These are phyloP conservation scores for Sarcophaga bullata DNA, from an alignment of 1,140 invertebrate species.

Conservation along the genomic window DNA sequence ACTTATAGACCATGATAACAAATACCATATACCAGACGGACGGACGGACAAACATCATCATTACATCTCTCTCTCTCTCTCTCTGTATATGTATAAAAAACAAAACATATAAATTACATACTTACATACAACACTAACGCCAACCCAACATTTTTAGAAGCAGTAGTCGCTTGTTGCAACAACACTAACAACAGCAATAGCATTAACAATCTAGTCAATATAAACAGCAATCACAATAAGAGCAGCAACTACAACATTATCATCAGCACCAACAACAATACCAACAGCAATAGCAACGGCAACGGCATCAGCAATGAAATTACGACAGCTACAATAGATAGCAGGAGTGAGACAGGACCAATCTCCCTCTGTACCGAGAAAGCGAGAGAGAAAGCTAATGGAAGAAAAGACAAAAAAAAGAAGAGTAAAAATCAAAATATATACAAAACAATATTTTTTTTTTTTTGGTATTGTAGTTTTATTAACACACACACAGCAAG, in stretches of 20 bases:
- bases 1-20: conserved; percentile 12
- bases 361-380: too few relatives aligned
- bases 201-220: neutral
- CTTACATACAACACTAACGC: conserved; percentile 2
- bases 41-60: too few relatives aligned
- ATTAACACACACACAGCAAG: too few relatives aligned
- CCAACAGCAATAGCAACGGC: neutral
- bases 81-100: neutral
- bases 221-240: neutral
- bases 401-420: too few relatives aligned
- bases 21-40: neutral
- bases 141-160: neutral
- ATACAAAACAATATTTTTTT: too few relatives aligned
- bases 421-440: neutral
- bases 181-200: too few relatives aligned
- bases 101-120: neutral
- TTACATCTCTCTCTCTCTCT: too few relatives aligned
- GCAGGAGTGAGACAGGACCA: too few relatives aligned
- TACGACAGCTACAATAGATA: too few relatives aligned
- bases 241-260: neutral
- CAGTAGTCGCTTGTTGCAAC: neutral
- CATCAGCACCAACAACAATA: neutral
- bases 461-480: too few relatives aligned
- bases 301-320: neutral
- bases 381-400: too few relatives aligned